Evolutionary conservation across 1,140 invertebrate species (phyloP).

Genomic region (Zaprionus nigranus): DNA sequence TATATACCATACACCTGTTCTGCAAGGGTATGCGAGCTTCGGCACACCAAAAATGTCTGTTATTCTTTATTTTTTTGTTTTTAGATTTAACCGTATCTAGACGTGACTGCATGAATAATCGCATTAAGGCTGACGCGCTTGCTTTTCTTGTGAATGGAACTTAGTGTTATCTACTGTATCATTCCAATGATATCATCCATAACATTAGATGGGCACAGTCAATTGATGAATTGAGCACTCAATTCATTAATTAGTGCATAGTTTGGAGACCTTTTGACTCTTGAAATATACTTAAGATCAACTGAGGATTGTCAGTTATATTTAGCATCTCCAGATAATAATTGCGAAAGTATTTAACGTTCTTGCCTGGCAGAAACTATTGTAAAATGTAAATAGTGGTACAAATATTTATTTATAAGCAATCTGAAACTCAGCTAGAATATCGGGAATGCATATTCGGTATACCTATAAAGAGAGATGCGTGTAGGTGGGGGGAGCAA

Average conservation of each 20-base stretch:
- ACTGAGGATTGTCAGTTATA: not conserved
- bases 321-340: no score
- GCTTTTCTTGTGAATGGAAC: conserved; percentile 41
- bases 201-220: conserved; percentile 11
- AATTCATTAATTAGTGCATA: conserved; percentile 35
- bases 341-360: not conserved
- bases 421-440: conserved; percentile 18
- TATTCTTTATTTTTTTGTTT: conserved; percentile 1
- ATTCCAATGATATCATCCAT: conserved; percentile 59
- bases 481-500: not conserved
- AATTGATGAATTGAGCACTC: conserved; percentile 26
- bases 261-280: conserved; percentile 26
- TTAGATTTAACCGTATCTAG: not conserved
- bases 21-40: not conserved
- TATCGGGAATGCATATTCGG: not conserved
- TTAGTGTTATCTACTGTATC: conserved; percentile 40
- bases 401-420: conserved; percentile 23
- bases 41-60: not conserved
- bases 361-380: not conserved
- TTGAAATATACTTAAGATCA: conserved; percentile 10
- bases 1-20: not conserved
- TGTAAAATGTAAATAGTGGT: conserved; percentile 6
- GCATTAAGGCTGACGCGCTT: conserved; percentile 22
- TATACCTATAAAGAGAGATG: conserved; percentile 6
- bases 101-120: conserved; percentile 26